Evolutionary conservation across 2,797 vertebrate genomes (phyloP).

Genomic region (Buceros bicornis): DNA sequence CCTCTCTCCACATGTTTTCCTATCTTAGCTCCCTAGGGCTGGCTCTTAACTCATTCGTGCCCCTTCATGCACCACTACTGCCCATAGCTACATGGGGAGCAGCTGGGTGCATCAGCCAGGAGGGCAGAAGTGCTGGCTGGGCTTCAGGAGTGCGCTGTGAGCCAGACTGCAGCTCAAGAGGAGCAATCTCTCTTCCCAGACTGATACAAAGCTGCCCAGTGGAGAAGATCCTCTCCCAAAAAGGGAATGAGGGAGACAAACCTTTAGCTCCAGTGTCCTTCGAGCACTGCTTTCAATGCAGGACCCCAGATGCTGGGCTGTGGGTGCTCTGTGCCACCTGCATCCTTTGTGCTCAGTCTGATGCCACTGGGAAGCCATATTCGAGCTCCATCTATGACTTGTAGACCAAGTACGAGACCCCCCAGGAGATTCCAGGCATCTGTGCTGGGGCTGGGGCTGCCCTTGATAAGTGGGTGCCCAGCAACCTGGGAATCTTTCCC

Average conservation of each 20-base stretch:
- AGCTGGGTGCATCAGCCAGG: neutral
- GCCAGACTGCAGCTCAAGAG: neutral
- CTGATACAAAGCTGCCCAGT: neutral
- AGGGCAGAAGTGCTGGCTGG: neutral
- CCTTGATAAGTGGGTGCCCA: neutral
- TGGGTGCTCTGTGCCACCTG: neutral
- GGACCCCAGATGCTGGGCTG: neutral
- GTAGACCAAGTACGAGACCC: neutral
- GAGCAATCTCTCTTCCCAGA: neutral
- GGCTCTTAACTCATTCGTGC: neutral
- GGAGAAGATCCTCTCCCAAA: neutral
- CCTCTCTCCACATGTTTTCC: neutral
- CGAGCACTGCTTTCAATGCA: accelerated
- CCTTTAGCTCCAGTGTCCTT: neutral
- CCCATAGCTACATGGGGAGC: accelerated
- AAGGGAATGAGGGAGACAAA: neutral
- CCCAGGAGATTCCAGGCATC: accelerated
- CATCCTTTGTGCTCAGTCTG: too few relatives aligned
- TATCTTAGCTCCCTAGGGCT: neutral
- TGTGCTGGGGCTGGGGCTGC: neutral
- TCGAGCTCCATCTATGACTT: neutral
- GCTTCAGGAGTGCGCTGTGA: neutral
- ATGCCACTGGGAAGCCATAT: neutral
- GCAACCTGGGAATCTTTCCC: neutral
- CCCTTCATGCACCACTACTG: neutral